Base-by-base conservation (phyloP, 2,888 invertebrate genomes). In the Matsumyia berberina region DNA sequence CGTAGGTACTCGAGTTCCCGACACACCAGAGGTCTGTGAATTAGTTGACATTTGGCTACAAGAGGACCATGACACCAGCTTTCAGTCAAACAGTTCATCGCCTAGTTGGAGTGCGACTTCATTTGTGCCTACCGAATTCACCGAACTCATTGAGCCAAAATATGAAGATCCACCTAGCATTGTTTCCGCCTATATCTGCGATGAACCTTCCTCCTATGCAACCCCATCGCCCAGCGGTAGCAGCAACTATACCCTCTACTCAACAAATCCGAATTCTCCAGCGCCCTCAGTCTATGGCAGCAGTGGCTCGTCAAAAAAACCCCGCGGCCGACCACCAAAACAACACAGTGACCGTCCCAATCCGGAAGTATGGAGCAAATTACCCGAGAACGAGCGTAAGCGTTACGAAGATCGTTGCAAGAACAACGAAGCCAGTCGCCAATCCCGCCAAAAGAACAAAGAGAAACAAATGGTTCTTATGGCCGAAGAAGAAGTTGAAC, bases 371-470 rank as follows among this genome's bases (percentile, higher is more conserved):
- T 83, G 90, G 82, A 73, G 83, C 0, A 80, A 62, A 15, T 87
- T 91, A 79, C 81, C 76, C 11, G 88, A 89, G 5, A 88, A 86
- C 0, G 89, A 90, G 49, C 87, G 87, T 5, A 91, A 91, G 67
- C 86, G 83, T 2, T 86, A 88, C 33, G 87, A 87, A 58, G 91
- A 90, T 86, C 88, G 91, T 9, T 86, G 89, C n/a, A 91, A 90
- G 81, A 91, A 91, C 76, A 91, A 91, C 64, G 90, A 91, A 74
- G 90, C 90, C 15, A 90, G 90, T 42, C 90, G 91, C 12, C 78
- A 90, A 3, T 91, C 90, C 0, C 90, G 90, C 24, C 79, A 87
- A 39, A 91, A 91, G 88, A 90, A 90, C 66, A 91, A 89, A 62
- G 73, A 87, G 33, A 90, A 90, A 62, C 91, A 90, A 66, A 88